These are phyloP conservation scores for Capitulum mitella DNA, from an alignment of 2,888 invertebrate species.

Conservation along the genomic window DNA sequence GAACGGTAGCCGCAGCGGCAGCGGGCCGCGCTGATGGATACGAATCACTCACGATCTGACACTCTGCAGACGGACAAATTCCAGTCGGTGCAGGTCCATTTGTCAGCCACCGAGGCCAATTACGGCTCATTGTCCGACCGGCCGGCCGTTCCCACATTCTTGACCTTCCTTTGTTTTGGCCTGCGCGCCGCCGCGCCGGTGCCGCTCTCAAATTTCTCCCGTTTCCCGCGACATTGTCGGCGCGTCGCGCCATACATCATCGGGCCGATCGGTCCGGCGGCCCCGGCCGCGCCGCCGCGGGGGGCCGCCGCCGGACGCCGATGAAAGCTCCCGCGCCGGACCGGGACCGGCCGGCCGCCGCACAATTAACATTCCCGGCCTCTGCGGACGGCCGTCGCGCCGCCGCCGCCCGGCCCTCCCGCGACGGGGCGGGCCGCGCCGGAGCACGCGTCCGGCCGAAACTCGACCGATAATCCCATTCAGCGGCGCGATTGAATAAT, in stretches of 20 bases:
- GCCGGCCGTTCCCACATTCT: not conserved
- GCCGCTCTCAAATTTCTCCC: not conserved
- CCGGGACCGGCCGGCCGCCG: not conserved
- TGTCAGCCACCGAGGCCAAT: not conserved
- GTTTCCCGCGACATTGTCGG: not conserved
- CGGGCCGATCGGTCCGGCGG: not conserved
- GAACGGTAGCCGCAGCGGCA: not conserved
- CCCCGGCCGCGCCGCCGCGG: not conserved
- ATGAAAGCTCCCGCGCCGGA: not conserved
- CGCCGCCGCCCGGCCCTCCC: no score
- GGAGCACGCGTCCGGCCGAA: not conserved
- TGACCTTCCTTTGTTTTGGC: not conserved
- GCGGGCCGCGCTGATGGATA: not conserved
- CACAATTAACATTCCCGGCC: slow-evolving; percentile 12
- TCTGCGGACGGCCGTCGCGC: no score
- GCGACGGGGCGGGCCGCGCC: not conserved
- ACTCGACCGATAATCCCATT: not conserved
- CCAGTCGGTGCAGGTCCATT: not conserved
- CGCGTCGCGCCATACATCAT: not conserved
- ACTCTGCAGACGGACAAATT: not conserved
- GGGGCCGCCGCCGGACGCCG: not conserved
- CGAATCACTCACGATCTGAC: not conserved
- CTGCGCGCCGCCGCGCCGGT: not conserved
- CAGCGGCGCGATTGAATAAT: not conserved
- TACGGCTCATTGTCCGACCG: not conserved